These are phyloP conservation scores for Drosophila albomicans DNA, from an alignment of 1,140 invertebrate genomes.

Conservation along the genomic window DNA sequence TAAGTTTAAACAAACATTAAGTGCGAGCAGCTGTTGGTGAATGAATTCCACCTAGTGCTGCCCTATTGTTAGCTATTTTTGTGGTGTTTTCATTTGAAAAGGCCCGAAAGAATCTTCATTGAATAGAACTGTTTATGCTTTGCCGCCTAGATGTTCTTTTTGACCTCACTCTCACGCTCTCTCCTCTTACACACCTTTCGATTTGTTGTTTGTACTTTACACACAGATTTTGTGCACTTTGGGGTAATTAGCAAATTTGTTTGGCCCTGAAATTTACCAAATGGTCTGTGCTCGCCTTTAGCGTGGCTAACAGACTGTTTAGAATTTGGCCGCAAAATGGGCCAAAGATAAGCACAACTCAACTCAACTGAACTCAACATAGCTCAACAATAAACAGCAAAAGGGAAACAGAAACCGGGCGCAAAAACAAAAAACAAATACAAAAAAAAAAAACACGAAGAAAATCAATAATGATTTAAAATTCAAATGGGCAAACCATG, in stretches of 20 bases:
- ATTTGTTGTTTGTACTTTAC: conserved; percentile 23
- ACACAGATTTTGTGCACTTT: conserved; percentile 36
- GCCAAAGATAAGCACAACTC: conserved; percentile 32
- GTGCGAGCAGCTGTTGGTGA: conserved; percentile 14
- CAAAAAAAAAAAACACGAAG: conserved; percentile 24
- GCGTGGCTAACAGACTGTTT: conserved; percentile 11
- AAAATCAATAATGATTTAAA: conserved; percentile 80
- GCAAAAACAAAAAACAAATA: conserved; percentile 13
- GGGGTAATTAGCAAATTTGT: conserved; percentile 43
- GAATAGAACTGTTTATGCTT: conserved; percentile 23
- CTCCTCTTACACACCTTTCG: background rate
- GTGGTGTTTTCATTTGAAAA: background rate
- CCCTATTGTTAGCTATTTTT: background rate
- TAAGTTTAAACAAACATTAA: conserved; percentile 11
- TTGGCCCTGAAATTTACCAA: conserved; percentile 46
- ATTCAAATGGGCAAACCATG: conserved; percentile 80
- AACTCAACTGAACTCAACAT: conserved; percentile 1
- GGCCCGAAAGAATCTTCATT: background rate
- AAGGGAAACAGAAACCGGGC: background rate
- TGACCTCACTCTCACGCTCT: background rate
- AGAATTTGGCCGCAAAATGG: conserved; percentile 39
- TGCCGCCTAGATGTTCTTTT: conserved; percentile 13
- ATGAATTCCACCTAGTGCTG: conserved; percentile 2
- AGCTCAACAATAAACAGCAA: conserved; percentile 3
- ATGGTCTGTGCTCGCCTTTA: background rate